Base-by-base conservation (phyloP, 30 jellyfish, hydroid and myxozoan species). In the Phacellophora camtschatica region DNA sequence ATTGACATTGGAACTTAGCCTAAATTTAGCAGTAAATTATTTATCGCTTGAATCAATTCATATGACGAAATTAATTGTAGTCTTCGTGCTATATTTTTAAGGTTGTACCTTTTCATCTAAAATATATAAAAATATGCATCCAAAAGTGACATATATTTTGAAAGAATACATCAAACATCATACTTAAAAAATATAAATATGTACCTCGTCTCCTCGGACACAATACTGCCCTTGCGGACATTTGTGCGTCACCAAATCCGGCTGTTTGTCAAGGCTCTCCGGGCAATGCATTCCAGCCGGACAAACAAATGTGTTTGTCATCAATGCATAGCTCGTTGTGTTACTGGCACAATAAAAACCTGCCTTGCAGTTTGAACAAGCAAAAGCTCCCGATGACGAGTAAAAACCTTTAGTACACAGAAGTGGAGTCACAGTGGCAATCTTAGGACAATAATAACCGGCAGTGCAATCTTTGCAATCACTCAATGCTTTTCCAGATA, bases 261-360 rank as follows among this genome's bases (percentile, higher is more conserved):
- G 98, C 71, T 92, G 96, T 19, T 74, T 71, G 45, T 80, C 50
- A 19, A 81, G 71, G 15, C 98, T 97, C 0, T 90, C 76, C 27
- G 96, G 98, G 67, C 98, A 92, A 62, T 79, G 92, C 95, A 92
- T 58, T 13, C 98, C 98, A 34, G 98, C 98, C 33, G 98, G 96
- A 57, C 98, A 92, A 1, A 92, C 85, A 59, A 23, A 85, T 31
- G 82, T 54, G 8, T 71, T 78, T 18, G 75, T 79, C 98, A 92
- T 92, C 54, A 37, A 22, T 0, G 81, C 35, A 45, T 68, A 85
- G 69, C 94, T 92, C 27, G 98, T 92, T 12, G 86, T 66, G 65
- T 86, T 86, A 34, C 87, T 86, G 50, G 89, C 84, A 65, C 98
- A 92, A 77, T 85, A 92, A 50, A 86, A 92, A 4, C 98, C 98